Conservation (phyloP, 1,140 invertebrate species). For the Drosophila carrolli region DNA sequence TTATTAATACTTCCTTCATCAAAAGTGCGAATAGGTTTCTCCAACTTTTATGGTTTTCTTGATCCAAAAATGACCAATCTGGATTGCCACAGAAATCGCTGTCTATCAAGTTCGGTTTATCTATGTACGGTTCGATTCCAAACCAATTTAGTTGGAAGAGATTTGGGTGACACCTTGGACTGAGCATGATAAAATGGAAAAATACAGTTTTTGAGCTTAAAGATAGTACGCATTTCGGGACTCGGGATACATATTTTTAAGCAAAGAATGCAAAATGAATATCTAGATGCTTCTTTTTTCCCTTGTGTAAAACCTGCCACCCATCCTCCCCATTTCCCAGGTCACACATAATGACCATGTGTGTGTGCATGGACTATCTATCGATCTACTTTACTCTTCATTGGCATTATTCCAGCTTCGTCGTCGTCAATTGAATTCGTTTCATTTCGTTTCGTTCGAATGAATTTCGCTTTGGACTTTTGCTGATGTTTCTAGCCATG, state of each 20-base stretch:
- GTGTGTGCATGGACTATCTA: slow-evolving; percentile 63
- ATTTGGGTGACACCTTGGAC: too few species aligned
- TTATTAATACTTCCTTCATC: too few species aligned
- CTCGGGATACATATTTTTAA: too few species aligned
- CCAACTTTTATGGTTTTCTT: too few species aligned
- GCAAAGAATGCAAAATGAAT: background rate
- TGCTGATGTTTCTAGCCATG: slow-evolving; percentile 69
- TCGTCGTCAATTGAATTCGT: slow-evolving; percentile 76
- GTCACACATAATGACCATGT: slow-evolving; percentile 62
- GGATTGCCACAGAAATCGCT: too few species aligned
- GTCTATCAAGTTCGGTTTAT: too few species aligned
- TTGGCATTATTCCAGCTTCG: slow-evolving; percentile 72
- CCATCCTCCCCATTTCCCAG: background rate
- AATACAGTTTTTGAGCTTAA: background rate
- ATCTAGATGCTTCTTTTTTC: background rate
- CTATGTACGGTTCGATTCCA: too few species aligned
- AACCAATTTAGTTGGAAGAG: too few species aligned
- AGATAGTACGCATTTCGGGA: too few species aligned
- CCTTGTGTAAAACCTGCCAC: slow-evolving; percentile 2
- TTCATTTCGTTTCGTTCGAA: slow-evolving; percentile 83
- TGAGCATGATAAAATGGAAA: background rate
- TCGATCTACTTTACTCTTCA: slow-evolving; percentile 80
- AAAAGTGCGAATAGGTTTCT: too few species aligned
- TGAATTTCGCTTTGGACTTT: slow-evolving; percentile 78
- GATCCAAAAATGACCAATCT: too few species aligned